phyloP scores from a whole-genome alignment of 2,113 vertebrate species.

The Myodes glareolus region DNA sequence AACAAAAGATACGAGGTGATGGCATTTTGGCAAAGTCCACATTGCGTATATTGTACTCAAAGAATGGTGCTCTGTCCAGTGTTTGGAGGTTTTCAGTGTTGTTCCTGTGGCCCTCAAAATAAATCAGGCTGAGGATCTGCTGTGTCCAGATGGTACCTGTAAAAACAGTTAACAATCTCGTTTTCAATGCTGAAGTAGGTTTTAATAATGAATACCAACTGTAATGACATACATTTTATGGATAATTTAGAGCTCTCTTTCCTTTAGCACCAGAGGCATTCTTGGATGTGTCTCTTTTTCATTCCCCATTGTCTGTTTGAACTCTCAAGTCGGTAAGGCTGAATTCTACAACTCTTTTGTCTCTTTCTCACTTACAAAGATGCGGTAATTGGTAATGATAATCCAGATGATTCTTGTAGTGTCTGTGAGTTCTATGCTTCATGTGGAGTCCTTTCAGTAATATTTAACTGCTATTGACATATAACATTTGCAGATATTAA shows the following conservation, averaged over 20 bases:
- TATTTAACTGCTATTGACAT: neutral
- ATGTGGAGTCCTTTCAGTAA: fast-evolving
- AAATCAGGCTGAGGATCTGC: conserved; percentile 82
- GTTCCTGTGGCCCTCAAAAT: conserved; percentile 77
- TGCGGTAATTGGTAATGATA: neutral
- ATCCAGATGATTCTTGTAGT: neutral
- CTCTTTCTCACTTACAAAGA: neutral
- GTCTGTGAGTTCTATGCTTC: neutral
- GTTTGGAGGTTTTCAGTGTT: conserved; percentile 1
- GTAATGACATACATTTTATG: neutral
- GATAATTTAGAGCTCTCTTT: neutral
- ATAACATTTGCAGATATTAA: neutral
- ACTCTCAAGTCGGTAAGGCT: neutral
- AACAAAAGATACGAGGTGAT: conserved; percentile 62
- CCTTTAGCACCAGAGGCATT: neutral
- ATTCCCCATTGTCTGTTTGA: neutral
- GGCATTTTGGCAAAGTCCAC: neutral
- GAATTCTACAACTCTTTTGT: neutral
- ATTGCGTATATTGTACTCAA: neutral
- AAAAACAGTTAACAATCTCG: conserved; percentile 24
- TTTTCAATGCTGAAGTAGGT: neutral
- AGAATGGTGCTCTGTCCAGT: conserved; percentile 31
- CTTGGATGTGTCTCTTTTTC: neutral
- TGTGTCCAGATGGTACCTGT: conserved; percentile 84
- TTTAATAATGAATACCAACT: neutral